Evolutionary conservation across 2,888 invertebrate species (phyloP).

Genomic region (Podabrus alpinus): DNA sequence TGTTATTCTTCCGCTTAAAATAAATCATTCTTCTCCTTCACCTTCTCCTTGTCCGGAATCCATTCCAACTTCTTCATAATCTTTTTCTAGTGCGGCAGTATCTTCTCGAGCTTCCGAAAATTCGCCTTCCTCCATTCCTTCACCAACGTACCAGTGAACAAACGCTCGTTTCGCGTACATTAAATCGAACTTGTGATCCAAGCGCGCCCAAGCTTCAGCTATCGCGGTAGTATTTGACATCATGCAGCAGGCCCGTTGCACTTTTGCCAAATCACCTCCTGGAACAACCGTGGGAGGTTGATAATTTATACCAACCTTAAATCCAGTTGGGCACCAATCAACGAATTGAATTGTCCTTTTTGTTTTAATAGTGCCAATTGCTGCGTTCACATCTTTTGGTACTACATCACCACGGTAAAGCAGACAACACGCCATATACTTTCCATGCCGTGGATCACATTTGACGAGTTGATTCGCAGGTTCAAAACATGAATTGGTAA

Average conservation of each 20-base stretch:
- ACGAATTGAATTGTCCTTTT: no score
- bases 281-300: no score
- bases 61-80: no score
- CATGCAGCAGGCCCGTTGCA: no score
- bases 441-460: no score
- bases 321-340: no score
- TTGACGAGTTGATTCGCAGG: no score
- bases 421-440: no score
- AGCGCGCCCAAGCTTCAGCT: constrained; percentile 92
- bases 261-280: no score
- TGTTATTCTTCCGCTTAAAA: no score
- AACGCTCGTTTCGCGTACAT: constrained; percentile 97
- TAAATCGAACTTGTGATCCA: constrained; percentile 93
- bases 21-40: constrained; percentile 46
- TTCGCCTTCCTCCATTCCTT: constrained; percentile 87
- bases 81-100: constrained; percentile 76
- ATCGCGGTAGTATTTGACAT: constrained; percentile 97
- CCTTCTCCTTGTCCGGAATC: constrained; percentile 53
- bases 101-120: constrained; percentile 88
- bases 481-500: no score
- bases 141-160: constrained; percentile 92
- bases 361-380: constrained; percentile 92
- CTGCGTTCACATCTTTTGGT: constrained; percentile 83
- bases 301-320: no score
- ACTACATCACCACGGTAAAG: constrained; percentile 36